phyloP scores from a whole-genome alignment of 2,888 invertebrate species.

The Cheilosia vernalis region DNA sequence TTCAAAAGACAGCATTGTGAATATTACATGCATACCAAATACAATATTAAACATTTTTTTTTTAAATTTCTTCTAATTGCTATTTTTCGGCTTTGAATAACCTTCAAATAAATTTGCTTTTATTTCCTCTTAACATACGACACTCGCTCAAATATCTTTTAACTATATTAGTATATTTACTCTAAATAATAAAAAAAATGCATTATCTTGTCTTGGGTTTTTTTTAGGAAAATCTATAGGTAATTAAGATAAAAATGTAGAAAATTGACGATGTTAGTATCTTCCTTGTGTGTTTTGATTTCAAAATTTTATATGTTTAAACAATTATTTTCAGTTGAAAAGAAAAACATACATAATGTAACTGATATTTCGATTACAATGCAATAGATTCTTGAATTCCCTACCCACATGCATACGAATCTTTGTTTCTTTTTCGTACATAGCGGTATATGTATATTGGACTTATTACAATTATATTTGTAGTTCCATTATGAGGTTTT shows the following conservation, averaged over 20 bases:
- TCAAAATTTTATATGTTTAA: conserved; percentile 17
- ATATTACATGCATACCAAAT: conserved; percentile 39
- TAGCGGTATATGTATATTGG: neutral
- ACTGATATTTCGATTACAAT: conserved; percentile 16
- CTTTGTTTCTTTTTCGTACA: neutral
- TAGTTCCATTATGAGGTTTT: neutral
- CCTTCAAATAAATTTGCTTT: conserved; percentile 30
- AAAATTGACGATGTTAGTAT: conserved; percentile 56
- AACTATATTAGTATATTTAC: conserved; percentile 58
- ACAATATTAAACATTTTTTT: conserved; percentile 26
- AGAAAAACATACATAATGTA: conserved; percentile 4
- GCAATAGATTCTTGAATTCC: conserved; percentile 44
- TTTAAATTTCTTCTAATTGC: conserved; percentile 17
- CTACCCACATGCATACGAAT: neutral
- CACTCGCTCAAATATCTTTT: conserved; percentile 37
- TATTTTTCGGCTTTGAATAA: conserved; percentile 17
- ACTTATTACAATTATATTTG: neutral
- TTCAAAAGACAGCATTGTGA: conserved; percentile 28
- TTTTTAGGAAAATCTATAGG: conserved; percentile 24
- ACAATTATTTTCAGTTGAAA: conserved; percentile 2
- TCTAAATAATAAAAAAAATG: conserved; percentile 73
- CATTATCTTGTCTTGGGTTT: conserved; percentile 72
- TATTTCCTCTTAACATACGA: conserved; percentile 31
- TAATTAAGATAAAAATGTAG: conserved; percentile 37
- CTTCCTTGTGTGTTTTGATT: conserved; percentile 12